phyloP scores from a whole-genome alignment of 2,113 vertebrate genomes.

The Mesitornis unicolor region DNA sequence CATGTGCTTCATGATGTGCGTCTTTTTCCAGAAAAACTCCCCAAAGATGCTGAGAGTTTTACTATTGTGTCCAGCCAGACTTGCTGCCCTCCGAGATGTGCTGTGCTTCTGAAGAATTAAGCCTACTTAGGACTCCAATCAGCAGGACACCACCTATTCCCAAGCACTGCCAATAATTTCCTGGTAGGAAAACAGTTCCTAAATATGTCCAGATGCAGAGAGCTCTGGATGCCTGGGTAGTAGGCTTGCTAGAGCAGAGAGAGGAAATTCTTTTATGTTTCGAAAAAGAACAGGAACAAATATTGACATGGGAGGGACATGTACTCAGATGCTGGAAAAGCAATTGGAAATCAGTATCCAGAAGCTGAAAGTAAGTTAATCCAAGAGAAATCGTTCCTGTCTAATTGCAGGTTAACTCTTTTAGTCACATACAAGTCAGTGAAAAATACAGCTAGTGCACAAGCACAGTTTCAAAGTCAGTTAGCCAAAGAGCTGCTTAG shows the following conservation, averaged over 20 bases:
- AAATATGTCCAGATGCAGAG: not conserved
- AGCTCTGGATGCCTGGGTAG: not conserved
- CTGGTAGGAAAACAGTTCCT: not conserved
- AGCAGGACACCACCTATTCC: not conserved
- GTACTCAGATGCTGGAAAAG: rapidly evolving
- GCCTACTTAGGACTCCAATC: not conserved
- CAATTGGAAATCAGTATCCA: not conserved
- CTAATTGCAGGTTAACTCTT: not conserved
- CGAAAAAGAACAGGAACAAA: not conserved
- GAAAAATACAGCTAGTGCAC: not conserved
- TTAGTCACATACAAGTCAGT: not conserved
- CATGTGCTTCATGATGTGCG: rapidly evolving
- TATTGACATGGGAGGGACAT: not conserved
- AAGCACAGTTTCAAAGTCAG: not conserved
- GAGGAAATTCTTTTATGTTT: not conserved
- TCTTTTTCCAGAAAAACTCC: not conserved
- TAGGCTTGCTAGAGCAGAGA: not conserved
- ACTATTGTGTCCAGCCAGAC: not conserved
- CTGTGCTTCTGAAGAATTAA: not conserved
- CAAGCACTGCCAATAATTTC: not conserved
- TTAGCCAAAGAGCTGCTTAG: not conserved
- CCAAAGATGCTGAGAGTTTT: not conserved
- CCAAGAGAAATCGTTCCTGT: not conserved
- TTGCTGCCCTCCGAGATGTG: not conserved
- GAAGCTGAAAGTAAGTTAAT: not conserved